These are phyloP conservation scores for Notarius lentiginosus DNA, from an alignment of 2,113 vertebrate genomes.

Conservation along the genomic window DNA sequence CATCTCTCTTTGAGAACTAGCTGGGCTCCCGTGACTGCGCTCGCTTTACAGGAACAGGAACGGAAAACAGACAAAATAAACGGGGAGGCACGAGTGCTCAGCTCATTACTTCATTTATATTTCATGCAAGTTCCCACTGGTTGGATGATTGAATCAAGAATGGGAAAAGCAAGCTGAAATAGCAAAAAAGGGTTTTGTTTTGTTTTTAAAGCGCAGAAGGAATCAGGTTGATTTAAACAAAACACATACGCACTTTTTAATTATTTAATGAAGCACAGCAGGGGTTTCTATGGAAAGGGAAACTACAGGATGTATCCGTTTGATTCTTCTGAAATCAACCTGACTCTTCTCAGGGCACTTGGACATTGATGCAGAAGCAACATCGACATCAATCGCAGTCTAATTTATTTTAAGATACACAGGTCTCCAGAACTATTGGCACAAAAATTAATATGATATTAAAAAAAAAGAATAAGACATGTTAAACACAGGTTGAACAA, in stretches of 20 bases:
- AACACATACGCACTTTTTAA: not conserved
- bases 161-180: conserved; percentile 3
- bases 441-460: not conserved
- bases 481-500: not conserved
- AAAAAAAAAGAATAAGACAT: not conserved
- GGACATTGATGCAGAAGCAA: not conserved
- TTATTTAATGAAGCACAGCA: not conserved
- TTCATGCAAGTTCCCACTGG: conserved; percentile 9
- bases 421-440: not conserved
- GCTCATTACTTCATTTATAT: conserved; percentile 21
- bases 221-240: not conserved
- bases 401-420: not conserved
- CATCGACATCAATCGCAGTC: not conserved
- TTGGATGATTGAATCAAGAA: not conserved
- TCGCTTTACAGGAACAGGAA: conserved; percentile 33
- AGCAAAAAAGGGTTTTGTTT: not conserved
- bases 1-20: conserved; percentile 1
- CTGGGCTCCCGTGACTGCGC: conserved; percentile 14
- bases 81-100: not conserved
- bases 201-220: not conserved
- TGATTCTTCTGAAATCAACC: not conserved
- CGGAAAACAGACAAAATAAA: conserved; percentile 8
- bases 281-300: not conserved
- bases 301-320: not conserved
- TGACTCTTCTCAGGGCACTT: not conserved